Evolutionary conservation across 2,797 vertebrate species (phyloP).

Genomic region (Artibeus lituratus): DNA sequence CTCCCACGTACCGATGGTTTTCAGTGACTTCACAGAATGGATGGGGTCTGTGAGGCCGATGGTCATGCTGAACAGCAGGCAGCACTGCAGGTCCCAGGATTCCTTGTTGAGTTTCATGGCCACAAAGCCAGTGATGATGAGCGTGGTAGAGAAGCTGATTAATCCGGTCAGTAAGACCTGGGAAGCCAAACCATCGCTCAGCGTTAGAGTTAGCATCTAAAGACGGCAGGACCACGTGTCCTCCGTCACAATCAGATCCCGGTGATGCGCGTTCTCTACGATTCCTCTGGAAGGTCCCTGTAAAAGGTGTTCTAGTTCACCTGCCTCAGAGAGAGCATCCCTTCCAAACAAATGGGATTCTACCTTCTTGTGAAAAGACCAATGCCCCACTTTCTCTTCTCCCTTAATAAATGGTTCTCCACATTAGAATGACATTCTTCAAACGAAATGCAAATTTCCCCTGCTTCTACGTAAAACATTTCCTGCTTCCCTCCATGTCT

Average conservation of each 20-base stretch:
- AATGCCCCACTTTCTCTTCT: neutral
- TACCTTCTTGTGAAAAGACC: neutral
- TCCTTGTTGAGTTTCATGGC: constrained; percentile 17
- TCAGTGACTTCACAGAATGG: constrained; percentile 49
- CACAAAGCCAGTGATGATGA: constrained; percentile 14
- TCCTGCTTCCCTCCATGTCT: neutral
- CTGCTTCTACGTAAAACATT: neutral
- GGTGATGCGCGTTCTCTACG: neutral
- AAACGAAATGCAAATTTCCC: neutral
- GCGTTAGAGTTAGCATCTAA: neutral
- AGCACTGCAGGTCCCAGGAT: constrained; percentile 48
- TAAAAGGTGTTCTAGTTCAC: neutral
- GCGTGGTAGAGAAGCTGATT: constrained; percentile 9
- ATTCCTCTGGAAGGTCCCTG: neutral
- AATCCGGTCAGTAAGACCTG: constrained; percentile 60
- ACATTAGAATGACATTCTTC: neutral
- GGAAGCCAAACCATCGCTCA: constrained; percentile 10
- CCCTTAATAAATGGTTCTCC: neutral
- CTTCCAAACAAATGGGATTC: neutral
- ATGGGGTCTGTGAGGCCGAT: constrained; percentile 62
- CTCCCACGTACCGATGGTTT: constrained; percentile 52
- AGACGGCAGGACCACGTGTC: neutral
- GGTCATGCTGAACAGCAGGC: constrained; percentile 51
- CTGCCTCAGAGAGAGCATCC: neutral
- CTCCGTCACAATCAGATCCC: neutral